Conservation (phyloP, 2,113 vertebrate species). For the Eubucco bourcierii region DNA sequence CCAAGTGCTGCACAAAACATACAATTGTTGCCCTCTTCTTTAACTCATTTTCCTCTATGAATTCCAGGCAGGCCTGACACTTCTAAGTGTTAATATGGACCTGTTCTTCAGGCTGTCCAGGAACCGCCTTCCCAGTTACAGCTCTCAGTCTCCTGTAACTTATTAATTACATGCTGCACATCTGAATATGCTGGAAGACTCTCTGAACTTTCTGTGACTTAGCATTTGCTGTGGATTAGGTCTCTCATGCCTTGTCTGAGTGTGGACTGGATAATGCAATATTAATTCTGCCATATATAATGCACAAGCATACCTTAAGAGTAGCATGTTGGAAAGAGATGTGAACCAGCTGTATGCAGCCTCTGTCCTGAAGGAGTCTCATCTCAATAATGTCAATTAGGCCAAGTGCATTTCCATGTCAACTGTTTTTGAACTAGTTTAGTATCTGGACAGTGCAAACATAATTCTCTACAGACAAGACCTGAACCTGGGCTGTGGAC, state of each 20-base stretch:
- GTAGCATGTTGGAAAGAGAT: not conserved
- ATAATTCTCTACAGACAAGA: not conserved
- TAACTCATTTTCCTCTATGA: not conserved
- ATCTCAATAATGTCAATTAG: not conserved
- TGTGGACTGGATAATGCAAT: not conserved
- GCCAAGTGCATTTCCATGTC: not conserved
- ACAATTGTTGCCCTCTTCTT: not conserved
- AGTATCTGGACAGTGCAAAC: not conserved
- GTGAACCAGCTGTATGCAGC: not conserved
- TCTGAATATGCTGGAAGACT: not conserved
- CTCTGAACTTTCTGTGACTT: not conserved
- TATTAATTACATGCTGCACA: not conserved
- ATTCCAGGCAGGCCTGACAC: slow-evolving; percentile 4
- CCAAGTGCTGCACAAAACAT: slow-evolving; percentile 1
- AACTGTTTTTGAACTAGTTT: not conserved
- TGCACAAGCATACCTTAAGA: not conserved
- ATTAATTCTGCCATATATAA: not conserved
- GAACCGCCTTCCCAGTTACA: not conserved
- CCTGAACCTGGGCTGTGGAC: not conserved
- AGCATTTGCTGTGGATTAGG: not conserved
- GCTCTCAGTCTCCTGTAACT: not conserved
- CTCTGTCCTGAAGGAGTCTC: not conserved
- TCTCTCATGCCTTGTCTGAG: not conserved
- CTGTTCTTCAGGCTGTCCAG: not conserved
- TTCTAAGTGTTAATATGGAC: not conserved